phyloP scores from a whole-genome alignment of 2,797 vertebrate species.

The Diplodus puntazzo region DNA sequence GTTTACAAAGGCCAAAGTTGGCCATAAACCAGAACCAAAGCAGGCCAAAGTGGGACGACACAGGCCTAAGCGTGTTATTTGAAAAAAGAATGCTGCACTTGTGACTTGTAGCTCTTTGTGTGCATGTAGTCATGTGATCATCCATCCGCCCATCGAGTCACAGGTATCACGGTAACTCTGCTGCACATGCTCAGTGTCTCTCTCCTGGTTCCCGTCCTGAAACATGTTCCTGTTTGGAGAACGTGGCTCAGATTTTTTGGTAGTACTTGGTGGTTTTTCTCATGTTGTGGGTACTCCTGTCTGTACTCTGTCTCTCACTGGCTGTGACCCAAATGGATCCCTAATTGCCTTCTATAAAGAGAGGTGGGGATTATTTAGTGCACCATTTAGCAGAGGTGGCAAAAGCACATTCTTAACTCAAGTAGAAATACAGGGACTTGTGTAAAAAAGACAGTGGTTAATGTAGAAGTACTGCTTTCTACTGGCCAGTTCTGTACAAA shows the following conservation, averaged over 20 bases:
- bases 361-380: neutral
- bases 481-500: too few relatives aligned
- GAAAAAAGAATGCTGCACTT: conserved; percentile 93
- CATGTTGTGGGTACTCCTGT: conserved; percentile 45
- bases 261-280: conserved; percentile 50
- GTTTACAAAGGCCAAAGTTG: conserved; percentile 60
- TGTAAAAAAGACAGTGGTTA: too few relatives aligned
- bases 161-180: conserved; percentile 71
- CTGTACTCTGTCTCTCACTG: conserved; percentile 29
- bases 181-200: conserved; percentile 56
- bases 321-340: conserved; percentile 50
- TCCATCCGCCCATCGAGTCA: conserved; percentile 84
- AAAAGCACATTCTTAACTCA: too few relatives aligned
- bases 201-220: conserved; percentile 27
- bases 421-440: too few relatives aligned
- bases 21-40: conserved; percentile 63
- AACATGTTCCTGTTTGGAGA: conserved; percentile 45
- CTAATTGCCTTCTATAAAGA: neutral
- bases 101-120: conserved; percentile 86
- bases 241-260: conserved; percentile 33
- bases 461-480: too few relatives aligned
- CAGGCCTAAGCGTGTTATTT: conserved; percentile 85
- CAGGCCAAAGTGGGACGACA: conserved; percentile 70
- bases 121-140: conserved; percentile 86
- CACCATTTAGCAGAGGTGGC: too few relatives aligned